Evolutionary conservation across 2,888 invertebrate species (phyloP).

Genomic region (Ophion ventricosus): DNA sequence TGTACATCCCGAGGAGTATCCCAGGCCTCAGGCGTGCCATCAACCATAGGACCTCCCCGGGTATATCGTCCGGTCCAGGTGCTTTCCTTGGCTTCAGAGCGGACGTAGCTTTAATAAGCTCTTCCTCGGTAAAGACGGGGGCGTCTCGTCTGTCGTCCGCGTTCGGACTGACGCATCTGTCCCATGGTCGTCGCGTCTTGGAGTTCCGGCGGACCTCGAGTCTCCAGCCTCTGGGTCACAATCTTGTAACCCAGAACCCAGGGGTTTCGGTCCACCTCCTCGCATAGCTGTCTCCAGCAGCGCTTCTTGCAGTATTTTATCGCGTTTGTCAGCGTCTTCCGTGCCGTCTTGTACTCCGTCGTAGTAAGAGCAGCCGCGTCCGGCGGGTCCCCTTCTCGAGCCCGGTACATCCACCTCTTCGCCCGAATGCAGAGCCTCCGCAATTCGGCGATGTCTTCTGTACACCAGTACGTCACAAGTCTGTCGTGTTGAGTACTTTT

Average conservation of each 20-base stretch:
- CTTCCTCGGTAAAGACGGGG: constrained; percentile 26
- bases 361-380: neutral
- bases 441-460: constrained; percentile 63
- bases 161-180: constrained; percentile 37
- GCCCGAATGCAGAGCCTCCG: constrained; percentile 45
- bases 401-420: constrained; percentile 38
- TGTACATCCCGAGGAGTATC: constrained; percentile 6
- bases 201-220: constrained; percentile 18
- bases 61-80: neutral
- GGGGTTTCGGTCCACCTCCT: constrained; percentile 66
- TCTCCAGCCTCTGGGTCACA: constrained; percentile 55
- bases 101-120: constrained; percentile 29
- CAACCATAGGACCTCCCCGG: constrained; percentile 2
- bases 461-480: constrained; percentile 68
- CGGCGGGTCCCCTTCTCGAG: neutral
- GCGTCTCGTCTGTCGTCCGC: neutral
- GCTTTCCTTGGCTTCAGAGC: constrained; percentile 14
- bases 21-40: neutral
- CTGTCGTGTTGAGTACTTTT: constrained; percentile 1
- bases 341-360: constrained; percentile 17
- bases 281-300: constrained; percentile 68
- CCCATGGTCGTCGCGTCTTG: constrained; percentile 26
- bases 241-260: constrained; percentile 71
- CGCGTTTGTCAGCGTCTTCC: constrained; percentile 34
- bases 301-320: constrained; percentile 56